A percentile compares a stretch with the other conserved stretches of the same genome.
These are phyloP conservation scores for Antheraea pernyi DNA, from an alignment of 1,140 invertebrate species.

Conservation along the genomic window DNA sequence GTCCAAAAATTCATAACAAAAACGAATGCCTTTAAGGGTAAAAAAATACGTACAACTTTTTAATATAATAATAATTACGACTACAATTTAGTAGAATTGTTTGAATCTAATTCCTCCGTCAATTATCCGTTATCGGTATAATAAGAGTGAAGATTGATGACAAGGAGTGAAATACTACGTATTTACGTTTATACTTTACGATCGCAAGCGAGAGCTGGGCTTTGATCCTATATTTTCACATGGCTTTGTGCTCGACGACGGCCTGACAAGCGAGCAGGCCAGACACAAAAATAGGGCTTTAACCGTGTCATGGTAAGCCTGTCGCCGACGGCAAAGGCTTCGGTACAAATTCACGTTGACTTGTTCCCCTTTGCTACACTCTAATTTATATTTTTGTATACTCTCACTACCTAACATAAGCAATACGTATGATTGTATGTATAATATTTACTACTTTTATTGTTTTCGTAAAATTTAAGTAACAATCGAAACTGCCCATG, in stretches of 20 bases:
- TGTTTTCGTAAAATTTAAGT: no score
- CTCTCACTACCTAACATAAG: neutral
- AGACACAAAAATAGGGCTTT: conserved; percentile 78
- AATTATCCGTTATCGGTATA: neutral
- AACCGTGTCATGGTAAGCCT: conserved; percentile 76
- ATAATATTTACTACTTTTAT: no score
- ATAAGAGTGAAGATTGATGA: conserved; percentile 13
- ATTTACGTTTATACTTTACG: conserved; percentile 41
- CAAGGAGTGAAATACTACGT: conserved; percentile 32
- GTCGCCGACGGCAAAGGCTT: conserved; percentile 74
- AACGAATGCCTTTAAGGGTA: no score
- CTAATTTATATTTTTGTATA: neutral
- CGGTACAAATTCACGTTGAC: conserved; percentile 71
- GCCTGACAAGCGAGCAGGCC: conserved; percentile 69
- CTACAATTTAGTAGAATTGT: no score
- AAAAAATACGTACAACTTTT: no score
- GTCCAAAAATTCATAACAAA: no score
- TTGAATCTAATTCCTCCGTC: no score
- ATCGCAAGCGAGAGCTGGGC: conserved; percentile 49
- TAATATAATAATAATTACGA: no score
- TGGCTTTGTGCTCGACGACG: conserved; percentile 72
- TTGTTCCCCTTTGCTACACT: conserved; percentile 35
- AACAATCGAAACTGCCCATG: no score
- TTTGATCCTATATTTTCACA: conserved; percentile 77
- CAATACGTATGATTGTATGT: no score